Conservation (phyloP, 2,113 vertebrate genomes). For the Pterocles gutturalis region DNA sequence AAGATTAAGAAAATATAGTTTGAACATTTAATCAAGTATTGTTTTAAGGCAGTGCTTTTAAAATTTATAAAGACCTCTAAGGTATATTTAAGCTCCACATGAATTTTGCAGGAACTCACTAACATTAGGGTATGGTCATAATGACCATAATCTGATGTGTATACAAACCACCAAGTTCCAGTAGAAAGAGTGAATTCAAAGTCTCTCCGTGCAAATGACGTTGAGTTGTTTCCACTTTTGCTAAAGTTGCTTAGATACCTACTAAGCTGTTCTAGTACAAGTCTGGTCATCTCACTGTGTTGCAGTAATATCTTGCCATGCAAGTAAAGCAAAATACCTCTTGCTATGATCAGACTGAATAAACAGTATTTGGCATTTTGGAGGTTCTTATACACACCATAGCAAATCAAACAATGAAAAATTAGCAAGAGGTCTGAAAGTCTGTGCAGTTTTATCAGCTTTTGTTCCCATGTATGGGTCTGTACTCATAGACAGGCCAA, state of each 20-base stretch:
- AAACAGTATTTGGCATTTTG: not conserved
- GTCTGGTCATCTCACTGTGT: not conserved
- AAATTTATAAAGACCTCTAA: not conserved
- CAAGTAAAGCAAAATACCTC: not conserved
- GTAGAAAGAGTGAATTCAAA: not conserved
- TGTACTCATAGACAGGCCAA: not conserved
- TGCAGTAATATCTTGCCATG: not conserved
- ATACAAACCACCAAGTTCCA: not conserved
- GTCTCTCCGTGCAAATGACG: not conserved
- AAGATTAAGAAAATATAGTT: not conserved
- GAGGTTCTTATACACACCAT: not conserved
- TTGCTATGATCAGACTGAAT: not conserved
- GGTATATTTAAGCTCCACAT: not conserved
- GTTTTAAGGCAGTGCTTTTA: not conserved
- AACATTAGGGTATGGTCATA: not conserved
- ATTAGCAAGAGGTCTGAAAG: not conserved
- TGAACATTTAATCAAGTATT: not conserved
- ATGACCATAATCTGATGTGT: not conserved
- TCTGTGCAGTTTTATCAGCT: not conserved
- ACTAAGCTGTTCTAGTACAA: not conserved
- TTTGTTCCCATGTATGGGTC: not conserved
- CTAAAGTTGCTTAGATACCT: not conserved
- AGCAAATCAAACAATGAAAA: not conserved
- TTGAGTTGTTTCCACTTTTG: not conserved
- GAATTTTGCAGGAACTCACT: not conserved